A percentile compares a stretch with the other conserved stretches of the same genome.
phyloP scores from a whole-genome alignment of 2,113 vertebrate genomes.

The Phaethon lepturus region DNA sequence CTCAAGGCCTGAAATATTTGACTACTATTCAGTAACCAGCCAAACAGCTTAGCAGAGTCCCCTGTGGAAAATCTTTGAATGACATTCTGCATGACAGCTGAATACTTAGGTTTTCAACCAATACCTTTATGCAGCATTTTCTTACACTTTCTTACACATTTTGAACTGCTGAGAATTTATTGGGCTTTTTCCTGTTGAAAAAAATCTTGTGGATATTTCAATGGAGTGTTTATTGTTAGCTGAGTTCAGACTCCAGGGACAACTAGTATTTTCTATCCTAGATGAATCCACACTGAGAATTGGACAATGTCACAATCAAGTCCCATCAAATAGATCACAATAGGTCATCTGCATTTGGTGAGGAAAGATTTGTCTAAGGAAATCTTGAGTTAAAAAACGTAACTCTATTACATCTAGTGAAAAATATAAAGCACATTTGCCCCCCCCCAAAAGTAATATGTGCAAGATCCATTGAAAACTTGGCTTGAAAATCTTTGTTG shows the following conservation, averaged over 20 bases:
- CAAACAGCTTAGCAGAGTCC: constrained; percentile 4
- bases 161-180: constrained; percentile 46
- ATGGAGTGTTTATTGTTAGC: constrained; percentile 30
- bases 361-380: background rate
- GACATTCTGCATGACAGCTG: background rate
- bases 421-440: background rate
- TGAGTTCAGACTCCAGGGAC: background rate
- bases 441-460: background rate
- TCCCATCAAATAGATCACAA: background rate
- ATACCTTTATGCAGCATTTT: background rate
- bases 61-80: background rate
- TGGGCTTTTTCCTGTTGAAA: constrained; percentile 8
- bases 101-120: background rate
- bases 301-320: background rate
- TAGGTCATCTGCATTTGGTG: background rate
- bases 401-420: background rate
- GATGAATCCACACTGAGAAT: background rate
- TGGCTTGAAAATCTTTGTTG: background rate
- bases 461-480: background rate
- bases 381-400: background rate
- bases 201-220: constrained; percentile 33
- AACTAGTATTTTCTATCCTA: background rate
- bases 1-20: constrained; percentile 52
- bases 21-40: constrained; percentile 5
- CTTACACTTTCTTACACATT: background rate